Evolutionary conservation across 1,140 invertebrate genomes (phyloP).

Genomic region (Riptortus pedestris): DNA sequence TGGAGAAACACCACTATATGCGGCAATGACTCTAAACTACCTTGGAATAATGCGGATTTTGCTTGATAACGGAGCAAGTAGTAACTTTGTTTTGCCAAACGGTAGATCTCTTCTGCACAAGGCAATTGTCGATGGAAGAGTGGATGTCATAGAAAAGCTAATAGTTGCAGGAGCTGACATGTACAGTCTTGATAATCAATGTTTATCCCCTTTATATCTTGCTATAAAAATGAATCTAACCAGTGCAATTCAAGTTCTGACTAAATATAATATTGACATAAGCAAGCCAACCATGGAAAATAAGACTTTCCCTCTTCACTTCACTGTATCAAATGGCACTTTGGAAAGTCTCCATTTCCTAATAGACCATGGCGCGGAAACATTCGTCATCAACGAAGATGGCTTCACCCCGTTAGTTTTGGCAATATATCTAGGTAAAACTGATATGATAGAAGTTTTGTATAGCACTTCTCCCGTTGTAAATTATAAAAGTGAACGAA

Average conservation of each 20-base stretch:
- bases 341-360: neutral
- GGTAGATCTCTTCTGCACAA: neutral
- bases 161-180: neutral
- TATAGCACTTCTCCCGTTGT: neutral
- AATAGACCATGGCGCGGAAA: neutral
- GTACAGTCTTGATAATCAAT: neutral
- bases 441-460: neutral
- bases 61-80: neutral
- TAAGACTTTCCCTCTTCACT: neutral
- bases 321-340: neutral
- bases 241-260: neutral
- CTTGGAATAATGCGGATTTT: neutral
- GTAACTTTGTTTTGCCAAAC: neutral
- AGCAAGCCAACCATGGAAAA: neutral
- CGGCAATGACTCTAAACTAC: neutral
- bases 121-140: neutral
- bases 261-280: neutral
- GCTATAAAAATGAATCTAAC: neutral
- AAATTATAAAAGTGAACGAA: neutral
- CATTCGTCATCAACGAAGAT: neutral
- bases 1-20: neutral
- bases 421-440: neutral
- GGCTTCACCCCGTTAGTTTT: neutral
- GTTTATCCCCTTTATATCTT: neutral
- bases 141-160: neutral